Evolutionary conservation across 2,113 vertebrate species (phyloP).

Genomic region (Bubo bubo): DNA sequence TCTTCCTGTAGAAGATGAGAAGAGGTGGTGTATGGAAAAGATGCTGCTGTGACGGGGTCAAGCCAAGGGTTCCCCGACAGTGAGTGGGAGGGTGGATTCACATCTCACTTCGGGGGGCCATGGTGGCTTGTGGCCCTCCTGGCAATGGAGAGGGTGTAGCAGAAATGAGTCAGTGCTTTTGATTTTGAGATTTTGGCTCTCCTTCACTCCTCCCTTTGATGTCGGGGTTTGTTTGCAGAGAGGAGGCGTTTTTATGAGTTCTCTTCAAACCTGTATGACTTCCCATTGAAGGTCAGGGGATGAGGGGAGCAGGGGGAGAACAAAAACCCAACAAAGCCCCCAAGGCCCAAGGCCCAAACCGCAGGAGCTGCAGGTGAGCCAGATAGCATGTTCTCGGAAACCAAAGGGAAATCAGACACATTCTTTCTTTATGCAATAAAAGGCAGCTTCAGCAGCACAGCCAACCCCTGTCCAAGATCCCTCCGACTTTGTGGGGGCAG

Average conservation of each 20-base stretch:
- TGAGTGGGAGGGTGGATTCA: neutral
- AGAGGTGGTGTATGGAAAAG: neutral
- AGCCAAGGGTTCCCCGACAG: neutral
- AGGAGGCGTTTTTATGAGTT: neutral
- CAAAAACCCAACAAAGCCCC: neutral
- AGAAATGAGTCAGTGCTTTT: neutral
- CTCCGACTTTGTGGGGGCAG: neutral
- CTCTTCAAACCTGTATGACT: neutral
- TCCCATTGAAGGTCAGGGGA: neutral
- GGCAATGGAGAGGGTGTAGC: neutral
- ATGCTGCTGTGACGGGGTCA: neutral
- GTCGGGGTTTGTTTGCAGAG: neutral
- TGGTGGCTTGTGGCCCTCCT: neutral
- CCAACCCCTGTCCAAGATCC: neutral
- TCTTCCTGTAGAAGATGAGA: neutral
- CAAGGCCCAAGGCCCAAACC: rapidly evolving
- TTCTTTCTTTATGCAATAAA: neutral
- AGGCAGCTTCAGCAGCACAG: neutral
- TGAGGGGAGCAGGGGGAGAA: neutral
- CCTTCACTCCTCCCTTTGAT: neutral
- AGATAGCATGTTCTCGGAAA: neutral
- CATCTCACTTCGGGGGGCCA: neutral
- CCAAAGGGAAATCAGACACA: neutral
- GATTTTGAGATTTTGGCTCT: neutral
- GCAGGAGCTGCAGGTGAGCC: neutral